Evolutionary conservation across 37 sponge, comb jelly and placozoan species (phyloP).

Genomic region (Geodia barretti): DNA sequence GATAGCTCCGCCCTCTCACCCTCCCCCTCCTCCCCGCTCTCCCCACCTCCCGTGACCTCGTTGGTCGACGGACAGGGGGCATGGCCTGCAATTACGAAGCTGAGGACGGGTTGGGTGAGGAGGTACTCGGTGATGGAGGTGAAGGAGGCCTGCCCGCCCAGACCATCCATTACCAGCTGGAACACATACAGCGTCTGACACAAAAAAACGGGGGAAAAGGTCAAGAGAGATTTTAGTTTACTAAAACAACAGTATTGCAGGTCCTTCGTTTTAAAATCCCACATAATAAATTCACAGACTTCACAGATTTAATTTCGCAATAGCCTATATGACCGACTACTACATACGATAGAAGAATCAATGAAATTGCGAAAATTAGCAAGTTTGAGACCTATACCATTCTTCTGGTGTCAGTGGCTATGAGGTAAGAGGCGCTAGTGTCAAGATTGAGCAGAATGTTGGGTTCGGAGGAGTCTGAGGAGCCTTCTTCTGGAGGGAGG

Average conservation of each 20-base stretch:
- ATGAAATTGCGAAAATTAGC: too few relatives aligned
- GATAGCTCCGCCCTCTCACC: background rate
- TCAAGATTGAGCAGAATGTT: slow-evolving; percentile 67
- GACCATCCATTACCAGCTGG: slow-evolving; percentile 52
- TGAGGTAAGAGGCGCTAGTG: slow-evolving; percentile 72
- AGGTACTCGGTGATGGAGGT: slow-evolving; percentile 76
- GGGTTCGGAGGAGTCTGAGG: slow-evolving; percentile 23
- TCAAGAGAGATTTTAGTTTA: background rate
- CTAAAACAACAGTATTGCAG: background rate
- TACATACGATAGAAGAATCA: too few relatives aligned
- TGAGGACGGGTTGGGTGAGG: slow-evolving; percentile 81
- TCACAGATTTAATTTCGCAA: too few relatives aligned
- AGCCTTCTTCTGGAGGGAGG: slow-evolving; percentile 2
- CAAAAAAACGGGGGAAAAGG: background rate
- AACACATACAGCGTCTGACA: slow-evolving; percentile 71
- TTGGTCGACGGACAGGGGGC: slow-evolving; percentile 5
- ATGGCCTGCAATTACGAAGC: slow-evolving; percentile 62
- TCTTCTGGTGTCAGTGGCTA: slow-evolving; percentile 71
- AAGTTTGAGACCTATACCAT: too few relatives aligned
- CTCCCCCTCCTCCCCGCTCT: slow-evolving; percentile 29
- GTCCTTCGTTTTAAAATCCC: too few relatives aligned
- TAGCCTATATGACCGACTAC: too few relatives aligned
- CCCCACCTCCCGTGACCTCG: slow-evolving; percentile 34
- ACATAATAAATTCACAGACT: too few relatives aligned
- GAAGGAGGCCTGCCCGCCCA: slow-evolving; percentile 59